Evolutionary conservation across 2,113 vertebrate species (phyloP).

Genomic region (Myxocyprinus asiaticus): DNA sequence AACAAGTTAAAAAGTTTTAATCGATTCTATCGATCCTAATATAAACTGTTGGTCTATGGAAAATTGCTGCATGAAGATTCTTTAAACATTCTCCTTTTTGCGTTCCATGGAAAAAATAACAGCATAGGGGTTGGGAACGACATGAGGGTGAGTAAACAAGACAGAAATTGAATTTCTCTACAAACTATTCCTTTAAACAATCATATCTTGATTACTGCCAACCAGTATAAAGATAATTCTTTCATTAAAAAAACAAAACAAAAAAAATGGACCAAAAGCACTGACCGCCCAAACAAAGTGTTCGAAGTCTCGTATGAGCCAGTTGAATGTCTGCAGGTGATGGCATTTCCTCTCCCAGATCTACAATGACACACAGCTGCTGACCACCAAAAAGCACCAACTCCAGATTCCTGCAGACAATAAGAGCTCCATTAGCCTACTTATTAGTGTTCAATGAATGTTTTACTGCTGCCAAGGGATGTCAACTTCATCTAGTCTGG

Average conservation of each 20-base stretch:
- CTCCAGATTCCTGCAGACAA: conserved; percentile 78
- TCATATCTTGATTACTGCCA: no score
- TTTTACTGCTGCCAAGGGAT: not conserved
- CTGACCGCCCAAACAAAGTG: conserved; percentile 86
- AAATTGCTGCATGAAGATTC: no score
- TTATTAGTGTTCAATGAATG: not conserved
- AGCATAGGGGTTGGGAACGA: no score
- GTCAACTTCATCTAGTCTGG: not conserved
- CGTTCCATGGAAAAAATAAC: no score
- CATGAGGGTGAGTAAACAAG: no score
- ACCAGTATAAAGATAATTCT: not conserved
- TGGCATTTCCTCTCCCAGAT: conserved; percentile 82
- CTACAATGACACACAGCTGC: conserved; percentile 83
- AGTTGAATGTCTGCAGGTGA: conserved; percentile 81
- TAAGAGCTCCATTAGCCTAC: not conserved
- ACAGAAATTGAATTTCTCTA: no score
- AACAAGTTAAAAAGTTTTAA: no score
- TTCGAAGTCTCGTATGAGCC: conserved; percentile 80
- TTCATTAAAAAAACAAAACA: not conserved
- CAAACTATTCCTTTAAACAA: no score
- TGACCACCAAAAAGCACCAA: conserved; percentile 84
- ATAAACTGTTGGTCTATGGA: no score
- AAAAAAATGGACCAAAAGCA: not conserved
- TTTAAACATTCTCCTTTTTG: no score
- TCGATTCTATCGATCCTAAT: no score